Base-by-base conservation (phyloP, 1,140 invertebrate species). In the Adelges cooleyi region DNA sequence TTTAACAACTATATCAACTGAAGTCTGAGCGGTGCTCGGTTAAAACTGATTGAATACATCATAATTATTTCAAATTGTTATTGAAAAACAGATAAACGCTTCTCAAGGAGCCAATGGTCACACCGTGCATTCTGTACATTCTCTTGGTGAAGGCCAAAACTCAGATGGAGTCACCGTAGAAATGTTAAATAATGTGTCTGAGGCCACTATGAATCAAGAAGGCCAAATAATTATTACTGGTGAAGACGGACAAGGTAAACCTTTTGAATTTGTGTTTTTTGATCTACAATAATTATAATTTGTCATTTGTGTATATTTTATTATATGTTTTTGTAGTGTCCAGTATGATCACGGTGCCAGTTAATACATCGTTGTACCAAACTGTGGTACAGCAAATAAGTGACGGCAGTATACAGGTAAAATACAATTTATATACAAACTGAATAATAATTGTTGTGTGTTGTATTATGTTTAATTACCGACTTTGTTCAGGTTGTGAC, bases 281-380 rank as follows among this genome's bases (percentile, higher is more conserved):
- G 17, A 8, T 53, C 29, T 33, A 5, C 4, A 25, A 22, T 23
- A 53, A 27, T 17, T 8, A n/a, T 15, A 25, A 29, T 52, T 52
- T 25, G 17, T 49, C 20, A n/a, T n/a, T n/a, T 49, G 46, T 18
- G 9, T 9, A 49, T n/a, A 49, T 49, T 11, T 49, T 9, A 20
- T 18, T 9, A 40, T 10, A 40, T 9, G 9, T n/a, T 9, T 40
- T 10, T 53, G 87, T 88, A 66, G 90, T 94, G 67, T 92, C 89
- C 71, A 92, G 93, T 46, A 93, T 96, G 75, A 93, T 97, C 71
- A 94, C 92, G 40, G 89, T 96, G 67, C 93, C 94, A 50, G 91
- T 96, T 53, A 90, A 90, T 23, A 88, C 90, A 38, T 90, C 89
- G 65, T 93, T 96, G 87, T 97, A 96, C 78, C 93, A 96, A 76